phyloP scores from a whole-genome alignment of 2,113 vertebrate species.

The Bombycilla garrulus region DNA sequence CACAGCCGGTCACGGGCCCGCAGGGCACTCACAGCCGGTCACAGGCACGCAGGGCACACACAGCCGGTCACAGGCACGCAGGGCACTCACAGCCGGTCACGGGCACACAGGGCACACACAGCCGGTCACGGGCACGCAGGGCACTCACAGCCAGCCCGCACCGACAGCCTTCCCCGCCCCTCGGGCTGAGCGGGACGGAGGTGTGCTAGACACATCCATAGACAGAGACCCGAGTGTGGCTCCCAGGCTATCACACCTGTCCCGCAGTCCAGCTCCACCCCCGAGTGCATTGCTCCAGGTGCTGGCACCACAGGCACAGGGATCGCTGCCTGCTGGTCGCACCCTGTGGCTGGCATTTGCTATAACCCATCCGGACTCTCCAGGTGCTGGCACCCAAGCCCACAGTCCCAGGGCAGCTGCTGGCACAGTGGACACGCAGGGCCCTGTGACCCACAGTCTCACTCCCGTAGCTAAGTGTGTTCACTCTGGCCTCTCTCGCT shows the following conservation, averaged over 20 bases:
- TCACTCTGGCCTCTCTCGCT: background rate
- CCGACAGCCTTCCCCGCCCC: background rate
- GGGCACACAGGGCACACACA: no score
- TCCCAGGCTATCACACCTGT: background rate
- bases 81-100: no score
- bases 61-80: no score
- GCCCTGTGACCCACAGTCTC: background rate
- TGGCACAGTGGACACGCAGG: background rate
- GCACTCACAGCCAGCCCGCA: background rate
- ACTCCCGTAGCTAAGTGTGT: rapidly evolving
- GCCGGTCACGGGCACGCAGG: no score
- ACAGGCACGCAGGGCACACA: no score
- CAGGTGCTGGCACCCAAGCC: background rate
- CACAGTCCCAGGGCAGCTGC: background rate
- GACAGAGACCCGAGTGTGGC: rapidly evolving
- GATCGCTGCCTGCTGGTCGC: background rate
- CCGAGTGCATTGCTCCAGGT: background rate
- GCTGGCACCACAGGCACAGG: background rate
- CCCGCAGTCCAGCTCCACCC: background rate
- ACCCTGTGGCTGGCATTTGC: background rate
- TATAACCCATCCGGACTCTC: background rate
- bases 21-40: no score
- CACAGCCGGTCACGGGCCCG: no score
- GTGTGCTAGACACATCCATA: rapidly evolving
- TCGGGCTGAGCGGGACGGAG: no score